Evolutionary conservation across 1,140 invertebrate species (phyloP), one percentile per base, ranked within the genome.

Genomic region (Orius insidiosus): DNA sequence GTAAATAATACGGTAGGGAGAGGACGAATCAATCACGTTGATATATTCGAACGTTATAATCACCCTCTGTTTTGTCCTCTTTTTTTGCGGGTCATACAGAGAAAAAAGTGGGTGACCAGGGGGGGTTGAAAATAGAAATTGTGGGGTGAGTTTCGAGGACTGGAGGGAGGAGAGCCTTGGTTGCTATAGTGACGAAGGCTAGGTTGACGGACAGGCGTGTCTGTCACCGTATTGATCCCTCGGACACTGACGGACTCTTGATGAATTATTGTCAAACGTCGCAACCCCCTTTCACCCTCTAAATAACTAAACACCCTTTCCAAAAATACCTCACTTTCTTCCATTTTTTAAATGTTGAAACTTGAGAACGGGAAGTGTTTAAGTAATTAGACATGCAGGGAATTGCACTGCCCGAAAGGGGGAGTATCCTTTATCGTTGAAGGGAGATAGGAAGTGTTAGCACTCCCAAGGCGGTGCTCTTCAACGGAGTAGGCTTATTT

Each of bases 361-460:
- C n/a, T n/a, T n/a, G 32, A 33, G 32, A 15, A 36, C 7, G 41
- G 41, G 18, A 30, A 43, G 24, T 31, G 31, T 43, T 43, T 30
- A 43, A 30, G 41, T 43, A 43, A 43, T 43, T 43, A 43, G 41
- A 43, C 41, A 43, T 43, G 41, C 41, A 43, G 41, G 41, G 19
- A 43, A 30, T 43, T 43, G 41, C 41, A 43, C 30, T 18, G 19
- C 24, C 24, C 3, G 24, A 7, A 24, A 3, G 24, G 24, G 24
- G 41, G 41, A 30, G 41, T 43, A 43, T 43, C 41, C 31, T 16
- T 14, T 16, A 14, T 15, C 24, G 41, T 10, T n/a, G 41, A 43
- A 32, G 38, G 38, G 30, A 33, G 34, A 33, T 11, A 19, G 45
- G 45, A 16, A 15, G 35, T 34, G 45, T 38, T 19, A 46, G 45